A percentile compares a stretch with the other conserved stretches of the same genome.
These are phyloP conservation scores for Morbakka virulenta DNA, from an alignment of 30 jellyfish, hydroid and myxozoan genomes.

Conservation along the genomic window DNA sequence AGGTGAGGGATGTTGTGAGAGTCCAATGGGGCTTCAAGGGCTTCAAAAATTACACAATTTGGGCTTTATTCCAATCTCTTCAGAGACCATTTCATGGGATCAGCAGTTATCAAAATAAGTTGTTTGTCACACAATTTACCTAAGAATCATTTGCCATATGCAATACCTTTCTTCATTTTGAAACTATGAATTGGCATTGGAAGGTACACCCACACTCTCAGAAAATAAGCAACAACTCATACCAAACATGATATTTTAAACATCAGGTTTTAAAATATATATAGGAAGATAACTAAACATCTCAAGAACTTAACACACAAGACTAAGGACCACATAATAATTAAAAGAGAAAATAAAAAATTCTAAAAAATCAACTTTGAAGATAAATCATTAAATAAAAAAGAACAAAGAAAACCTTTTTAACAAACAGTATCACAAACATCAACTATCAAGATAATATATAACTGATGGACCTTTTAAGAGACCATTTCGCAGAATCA, in stretches of 20 bases:
- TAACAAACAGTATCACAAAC: not conserved
- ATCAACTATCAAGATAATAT: not conserved
- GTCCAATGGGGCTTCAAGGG: no score
- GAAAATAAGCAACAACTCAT: not conserved
- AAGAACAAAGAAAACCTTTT: no score
- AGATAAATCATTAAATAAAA: not conserved
- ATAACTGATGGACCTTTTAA: not conserved
- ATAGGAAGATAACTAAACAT: not conserved
- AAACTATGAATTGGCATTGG: not conserved
- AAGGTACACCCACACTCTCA: not conserved
- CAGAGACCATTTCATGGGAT: not conserved
- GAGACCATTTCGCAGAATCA: not conserved
- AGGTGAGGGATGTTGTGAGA: no score
- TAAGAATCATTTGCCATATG: not conserved
- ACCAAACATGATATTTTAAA: not conserved
- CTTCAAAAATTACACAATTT: no score
- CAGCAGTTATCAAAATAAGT: not conserved
- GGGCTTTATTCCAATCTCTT: not conserved
- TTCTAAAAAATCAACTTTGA: not conserved
- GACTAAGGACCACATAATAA: not conserved
- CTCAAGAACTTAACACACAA: not conserved
- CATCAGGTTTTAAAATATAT: not conserved
- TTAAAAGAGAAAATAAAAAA: not conserved
- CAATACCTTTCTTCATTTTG: not conserved
- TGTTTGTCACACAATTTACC: not conserved